A percentile compares a stretch with the other conserved stretches of the same genome.
Conservation (phyloP, 2,113 vertebrate species). For the Oryzias curvinotus region DNA sequence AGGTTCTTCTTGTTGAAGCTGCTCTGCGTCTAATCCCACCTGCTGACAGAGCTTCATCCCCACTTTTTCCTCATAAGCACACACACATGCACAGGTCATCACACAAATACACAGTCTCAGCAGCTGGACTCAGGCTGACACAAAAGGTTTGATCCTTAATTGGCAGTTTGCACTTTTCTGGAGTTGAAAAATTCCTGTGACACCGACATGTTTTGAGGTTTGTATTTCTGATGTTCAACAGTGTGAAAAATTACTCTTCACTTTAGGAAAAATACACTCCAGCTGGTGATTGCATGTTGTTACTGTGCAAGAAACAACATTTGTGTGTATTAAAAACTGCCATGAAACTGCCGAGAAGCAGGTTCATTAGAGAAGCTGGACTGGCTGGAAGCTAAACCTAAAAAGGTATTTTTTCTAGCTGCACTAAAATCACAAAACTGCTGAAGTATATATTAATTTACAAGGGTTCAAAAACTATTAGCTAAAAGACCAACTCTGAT, state of each 20-base stretch:
- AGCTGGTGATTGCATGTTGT: not conserved
- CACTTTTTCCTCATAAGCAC: constrained; percentile 46
- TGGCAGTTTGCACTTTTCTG: constrained; percentile 51
- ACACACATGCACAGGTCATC: constrained; percentile 19
- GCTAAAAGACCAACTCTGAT: no score
- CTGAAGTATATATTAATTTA: no score
- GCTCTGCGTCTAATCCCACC: constrained; percentile 59
- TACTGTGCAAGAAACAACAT: not conserved
- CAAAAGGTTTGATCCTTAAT: constrained; percentile 55
- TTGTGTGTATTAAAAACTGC: not conserved
- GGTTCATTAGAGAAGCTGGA: not conserved
- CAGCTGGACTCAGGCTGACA: constrained; percentile 49
- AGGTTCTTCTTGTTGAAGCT: constrained; percentile 57
- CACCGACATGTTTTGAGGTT: constrained; percentile 30
- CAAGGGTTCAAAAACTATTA: no score
- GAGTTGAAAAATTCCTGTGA: constrained; percentile 55
- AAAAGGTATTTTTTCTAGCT: not conserved
- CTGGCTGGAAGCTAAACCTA: not conserved
- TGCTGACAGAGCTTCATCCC: constrained; percentile 69
- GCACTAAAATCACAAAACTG: no score
- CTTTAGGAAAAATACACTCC: not conserved
- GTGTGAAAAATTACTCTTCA: not conserved
- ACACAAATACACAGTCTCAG: constrained; percentile 27
- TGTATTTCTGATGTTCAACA: constrained; percentile 7
- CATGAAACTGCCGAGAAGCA: not conserved